These are phyloP conservation scores for Samia ricini DNA, from an alignment of 1,140 invertebrate genomes.

Conservation along the genomic window DNA sequence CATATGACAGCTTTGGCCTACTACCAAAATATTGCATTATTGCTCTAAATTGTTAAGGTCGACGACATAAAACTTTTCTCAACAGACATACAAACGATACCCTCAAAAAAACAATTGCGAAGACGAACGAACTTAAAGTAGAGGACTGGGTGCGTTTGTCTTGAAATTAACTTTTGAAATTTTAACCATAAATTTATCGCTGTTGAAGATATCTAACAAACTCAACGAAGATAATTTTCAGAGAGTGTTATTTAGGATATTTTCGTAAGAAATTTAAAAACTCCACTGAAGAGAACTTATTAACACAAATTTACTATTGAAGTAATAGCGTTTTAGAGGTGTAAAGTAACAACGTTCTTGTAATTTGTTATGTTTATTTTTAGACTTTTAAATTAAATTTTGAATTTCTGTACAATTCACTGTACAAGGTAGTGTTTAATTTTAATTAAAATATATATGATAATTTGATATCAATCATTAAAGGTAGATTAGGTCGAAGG, in stretches of 20 bases:
- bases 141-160: conserved; percentile 17
- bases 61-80: neutral
- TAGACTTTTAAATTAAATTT: too few relatives aligned
- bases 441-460: neutral
- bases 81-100: neutral
- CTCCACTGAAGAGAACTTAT: neutral
- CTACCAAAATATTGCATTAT: neutral
- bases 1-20: neutral
- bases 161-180: conserved; percentile 21
- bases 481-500: neutral
- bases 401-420: too few relatives aligned
- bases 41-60: neutral
- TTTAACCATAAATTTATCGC: conserved; percentile 22
- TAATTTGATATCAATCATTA: neutral
- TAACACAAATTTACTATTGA: neutral
- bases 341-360: too few relatives aligned
- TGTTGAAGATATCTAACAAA: conserved; percentile 17
- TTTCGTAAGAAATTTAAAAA: conserved; percentile 13
- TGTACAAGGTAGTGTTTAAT: too few relatives aligned
- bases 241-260: conserved; percentile 12
- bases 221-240: conserved; percentile 16
- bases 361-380: too few relatives aligned
- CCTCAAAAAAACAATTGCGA: neutral
- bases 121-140: conserved; percentile 16
- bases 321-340: too few relatives aligned